phyloP scores from a whole-genome alignment of 2,888 invertebrate species.

The Chymomyza amoena region DNA sequence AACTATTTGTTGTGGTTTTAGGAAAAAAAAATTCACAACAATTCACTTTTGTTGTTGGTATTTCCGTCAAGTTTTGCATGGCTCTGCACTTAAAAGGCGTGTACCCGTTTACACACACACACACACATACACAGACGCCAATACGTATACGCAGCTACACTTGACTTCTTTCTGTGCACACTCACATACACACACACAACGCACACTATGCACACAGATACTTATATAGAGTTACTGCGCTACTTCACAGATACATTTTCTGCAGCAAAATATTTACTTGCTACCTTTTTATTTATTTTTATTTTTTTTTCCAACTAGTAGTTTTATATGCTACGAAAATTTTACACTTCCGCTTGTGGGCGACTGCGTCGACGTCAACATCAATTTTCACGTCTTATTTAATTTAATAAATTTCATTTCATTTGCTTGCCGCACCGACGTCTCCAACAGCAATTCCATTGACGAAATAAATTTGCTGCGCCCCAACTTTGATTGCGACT shows the following conservation, averaged over 20 bases:
- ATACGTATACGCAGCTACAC: slow-evolving; percentile 18
- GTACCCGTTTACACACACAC: slow-evolving; percentile 40
- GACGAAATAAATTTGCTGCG: slow-evolving; percentile 54
- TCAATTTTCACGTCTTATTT: slow-evolving; percentile 53
- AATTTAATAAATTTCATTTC: slow-evolving; percentile 67
- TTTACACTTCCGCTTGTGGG: slow-evolving; percentile 62
- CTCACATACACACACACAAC: slow-evolving; percentile 20
- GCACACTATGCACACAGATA: slow-evolving; percentile 22
- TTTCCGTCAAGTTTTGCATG: slow-evolving; percentile 33
- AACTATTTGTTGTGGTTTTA: neutral
- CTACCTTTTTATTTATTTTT: slow-evolving; percentile 41
- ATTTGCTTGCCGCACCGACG: slow-evolving; percentile 38
- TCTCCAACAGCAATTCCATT: slow-evolving; percentile 55
- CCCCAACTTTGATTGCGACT: slow-evolving; percentile 37
- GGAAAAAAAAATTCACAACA: no score
- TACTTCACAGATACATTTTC: slow-evolving; percentile 60
- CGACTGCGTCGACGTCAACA: slow-evolving; percentile 3
- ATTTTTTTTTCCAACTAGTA: slow-evolving; percentile 8
- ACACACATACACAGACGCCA: slow-evolving; percentile 34
- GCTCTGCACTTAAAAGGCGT: slow-evolving; percentile 54
- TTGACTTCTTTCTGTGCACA: slow-evolving; percentile 25
- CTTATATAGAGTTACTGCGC: slow-evolving; percentile 8
- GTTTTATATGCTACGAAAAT: slow-evolving; percentile 37
- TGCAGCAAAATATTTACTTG: neutral
- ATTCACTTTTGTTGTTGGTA: slow-evolving; percentile 43